phyloP scores from a whole-genome alignment of 2,113 vertebrate species.

The Phylloscopus trochiloides region DNA sequence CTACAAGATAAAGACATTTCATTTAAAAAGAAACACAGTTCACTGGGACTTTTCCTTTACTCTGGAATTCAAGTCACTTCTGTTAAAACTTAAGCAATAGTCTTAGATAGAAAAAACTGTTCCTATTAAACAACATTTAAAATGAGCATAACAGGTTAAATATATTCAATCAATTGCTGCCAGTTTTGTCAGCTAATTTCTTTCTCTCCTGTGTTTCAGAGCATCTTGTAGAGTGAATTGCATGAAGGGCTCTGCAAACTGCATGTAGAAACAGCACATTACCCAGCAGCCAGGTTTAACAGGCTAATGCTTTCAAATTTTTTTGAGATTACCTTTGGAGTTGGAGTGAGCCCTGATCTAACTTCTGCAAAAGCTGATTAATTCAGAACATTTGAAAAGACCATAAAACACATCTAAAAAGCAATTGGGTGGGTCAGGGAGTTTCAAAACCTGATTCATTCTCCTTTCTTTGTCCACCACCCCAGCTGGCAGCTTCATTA shows the following conservation, averaged over 20 bases:
- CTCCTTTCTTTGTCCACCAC: neutral
- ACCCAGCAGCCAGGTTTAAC: neutral
- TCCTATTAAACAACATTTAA: neutral
- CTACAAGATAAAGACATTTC: neutral
- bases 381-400: neutral
- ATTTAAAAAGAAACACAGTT: neutral
- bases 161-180: neutral
- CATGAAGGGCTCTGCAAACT: neutral
- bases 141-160: neutral
- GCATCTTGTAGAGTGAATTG: neutral
- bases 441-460: neutral
- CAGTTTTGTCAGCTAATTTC: neutral
- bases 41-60: neutral
- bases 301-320: neutral
- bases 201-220: neutral
- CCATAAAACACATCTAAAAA: neutral
- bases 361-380: neutral
- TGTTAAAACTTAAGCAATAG: neutral
- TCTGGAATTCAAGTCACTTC: neutral
- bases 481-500: neutral
- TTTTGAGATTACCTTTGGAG: neutral
- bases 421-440: neutral
- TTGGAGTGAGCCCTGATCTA: neutral
- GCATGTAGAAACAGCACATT: rapidly evolving
- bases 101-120: neutral